Conservation (phyloP, 2,888 invertebrate species). For the Parasteatoda lunata region DNA sequence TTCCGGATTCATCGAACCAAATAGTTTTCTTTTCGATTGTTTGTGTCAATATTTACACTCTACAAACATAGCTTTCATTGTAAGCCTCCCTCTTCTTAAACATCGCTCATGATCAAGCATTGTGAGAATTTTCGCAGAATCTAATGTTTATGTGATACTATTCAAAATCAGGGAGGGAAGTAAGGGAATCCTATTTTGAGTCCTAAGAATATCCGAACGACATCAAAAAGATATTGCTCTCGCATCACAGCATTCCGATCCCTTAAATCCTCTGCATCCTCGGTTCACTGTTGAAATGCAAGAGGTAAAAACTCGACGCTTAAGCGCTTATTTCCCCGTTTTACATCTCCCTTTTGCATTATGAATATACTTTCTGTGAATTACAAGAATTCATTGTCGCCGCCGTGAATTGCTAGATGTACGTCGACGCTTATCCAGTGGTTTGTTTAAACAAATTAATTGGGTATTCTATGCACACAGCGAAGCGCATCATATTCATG, state of each 20-base stretch:
- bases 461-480: too few species aligned
- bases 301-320: not conserved
- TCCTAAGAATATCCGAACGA: not conserved
- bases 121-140: slow-evolving; percentile 16
- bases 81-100: not conserved
- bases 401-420: slow-evolving; percentile 23
- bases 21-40: not conserved
- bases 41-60: not conserved
- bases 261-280: too few species aligned
- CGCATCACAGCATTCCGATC: too few species aligned
- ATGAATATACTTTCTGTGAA: slow-evolving; percentile 33
- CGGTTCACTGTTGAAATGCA: too few species aligned
- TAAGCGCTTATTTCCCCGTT: slow-evolving; percentile 2
- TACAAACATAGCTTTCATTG: not conserved
- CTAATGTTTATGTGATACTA: slow-evolving; percentile 5
- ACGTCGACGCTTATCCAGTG: slow-evolving; percentile 21
- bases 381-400: slow-evolving; percentile 38
- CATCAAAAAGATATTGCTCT: slow-evolving; percentile 17
- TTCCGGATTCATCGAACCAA: not conserved
- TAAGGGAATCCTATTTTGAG: slow-evolving; percentile 11
- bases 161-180: not conserved
- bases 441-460: slow-evolving; percentile 45
- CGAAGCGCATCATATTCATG: too few species aligned
- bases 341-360: slow-evolving; percentile 15
- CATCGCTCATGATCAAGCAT: not conserved